Conservation (phyloP, 2,113 vertebrate genomes). For the Panthera leo region DNA sequence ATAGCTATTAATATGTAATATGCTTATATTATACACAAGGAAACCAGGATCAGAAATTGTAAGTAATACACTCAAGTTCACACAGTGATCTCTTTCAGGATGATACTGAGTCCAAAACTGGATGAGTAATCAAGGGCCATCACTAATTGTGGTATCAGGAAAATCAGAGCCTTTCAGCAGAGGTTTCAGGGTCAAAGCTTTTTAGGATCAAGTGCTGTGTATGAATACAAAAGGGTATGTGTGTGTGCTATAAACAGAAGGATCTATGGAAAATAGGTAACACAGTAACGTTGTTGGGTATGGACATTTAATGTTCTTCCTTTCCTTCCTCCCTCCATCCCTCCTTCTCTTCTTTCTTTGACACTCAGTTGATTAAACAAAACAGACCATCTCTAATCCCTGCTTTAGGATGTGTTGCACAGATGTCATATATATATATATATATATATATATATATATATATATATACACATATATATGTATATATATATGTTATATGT, state of each 20-base stretch:
- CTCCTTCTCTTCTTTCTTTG: not conserved
- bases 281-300: not conserved
- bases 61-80: not conserved
- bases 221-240: too few species aligned
- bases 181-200: not conserved
- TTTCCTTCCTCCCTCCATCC: not conserved
- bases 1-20: not conserved
- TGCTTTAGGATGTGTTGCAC: not conserved
- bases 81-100: not conserved
- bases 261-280: not conserved
- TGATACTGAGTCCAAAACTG: not conserved
- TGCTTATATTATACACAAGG: not conserved
- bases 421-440: not conserved
- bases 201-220: not conserved
- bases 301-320: not conserved
- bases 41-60: not conserved
- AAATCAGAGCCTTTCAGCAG: not conserved
- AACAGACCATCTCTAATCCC: not conserved
- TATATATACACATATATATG: too few species aligned
- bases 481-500: too few species aligned
- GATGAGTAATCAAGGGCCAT: not conserved
- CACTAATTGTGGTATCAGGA: not conserved
- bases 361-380: not conserved
- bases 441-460: too few species aligned
- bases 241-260: not conserved